phyloP scores from a whole-genome alignment of 2,888 invertebrate genomes.

The Phengaris arion region DNA sequence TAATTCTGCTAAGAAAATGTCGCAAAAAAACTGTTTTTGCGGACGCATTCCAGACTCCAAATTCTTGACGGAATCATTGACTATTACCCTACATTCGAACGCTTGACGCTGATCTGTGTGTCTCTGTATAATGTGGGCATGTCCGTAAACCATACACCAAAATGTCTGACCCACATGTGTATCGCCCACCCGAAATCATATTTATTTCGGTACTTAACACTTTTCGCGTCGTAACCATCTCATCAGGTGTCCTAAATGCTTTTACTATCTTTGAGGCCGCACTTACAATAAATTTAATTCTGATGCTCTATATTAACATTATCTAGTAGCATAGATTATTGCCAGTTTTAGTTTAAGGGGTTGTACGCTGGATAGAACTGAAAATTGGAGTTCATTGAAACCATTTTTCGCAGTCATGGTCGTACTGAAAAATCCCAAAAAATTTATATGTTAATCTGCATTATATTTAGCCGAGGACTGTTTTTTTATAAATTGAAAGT shows the following conservation, averaged over 20 bases:
- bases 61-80: too few species aligned
- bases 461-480: too few species aligned
- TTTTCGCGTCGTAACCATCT: background rate
- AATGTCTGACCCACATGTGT: background rate
- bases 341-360: background rate
- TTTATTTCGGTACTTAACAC: conserved; percentile 2
- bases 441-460: too few species aligned
- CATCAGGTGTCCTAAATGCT: background rate
- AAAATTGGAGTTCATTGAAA: too few species aligned
- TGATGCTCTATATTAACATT: background rate
- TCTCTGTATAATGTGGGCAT: background rate
- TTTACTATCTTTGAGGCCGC: background rate
- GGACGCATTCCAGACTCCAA: background rate
- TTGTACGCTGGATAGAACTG: too few species aligned
- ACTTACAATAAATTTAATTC: background rate
- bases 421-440: too few species aligned
- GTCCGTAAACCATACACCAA: background rate
- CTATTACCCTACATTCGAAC: conserved; percentile 2
- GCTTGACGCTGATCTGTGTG: background rate
- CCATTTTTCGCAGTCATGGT: too few species aligned
- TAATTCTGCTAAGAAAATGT: background rate
- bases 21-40: background rate
- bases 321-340: background rate
- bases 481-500: too few species aligned
- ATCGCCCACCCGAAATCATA: background rate